phyloP scores from a whole-genome alignment of 2,888 invertebrate genomes.

The Xanthorhoe spadicearia region DNA sequence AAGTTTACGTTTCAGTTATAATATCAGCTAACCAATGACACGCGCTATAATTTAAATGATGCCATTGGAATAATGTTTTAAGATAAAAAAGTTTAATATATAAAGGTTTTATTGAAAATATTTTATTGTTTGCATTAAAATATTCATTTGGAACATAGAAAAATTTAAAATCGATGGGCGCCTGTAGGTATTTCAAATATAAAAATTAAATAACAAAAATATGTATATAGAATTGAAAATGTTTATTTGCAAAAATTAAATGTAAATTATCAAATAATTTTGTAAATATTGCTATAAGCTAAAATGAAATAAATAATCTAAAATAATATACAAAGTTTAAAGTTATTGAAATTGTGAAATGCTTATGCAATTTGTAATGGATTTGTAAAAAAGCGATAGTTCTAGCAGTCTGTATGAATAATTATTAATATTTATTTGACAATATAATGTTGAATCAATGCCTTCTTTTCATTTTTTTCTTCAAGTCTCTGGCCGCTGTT shows the following conservation, averaged over 20 bases:
- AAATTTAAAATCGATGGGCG: neutral
- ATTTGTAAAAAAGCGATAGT: too few relatives aligned
- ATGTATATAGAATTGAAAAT: neutral
- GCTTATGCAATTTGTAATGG: conserved; percentile 18
- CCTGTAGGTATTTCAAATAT: neutral
- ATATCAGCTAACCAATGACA: neutral
- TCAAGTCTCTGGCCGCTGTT: conserved; percentile 31
- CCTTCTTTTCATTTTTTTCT: conserved; percentile 31
- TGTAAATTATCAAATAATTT: conserved; percentile 13
- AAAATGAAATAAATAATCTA: conserved; percentile 31
- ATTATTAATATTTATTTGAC: conserved; percentile 8
- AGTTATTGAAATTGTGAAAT: conserved; percentile 3
- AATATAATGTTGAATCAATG: conserved; percentile 16
- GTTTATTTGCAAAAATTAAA: conserved; percentile 14
- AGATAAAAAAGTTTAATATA: too few relatives aligned
- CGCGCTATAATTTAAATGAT: neutral
- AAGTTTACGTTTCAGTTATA: neutral
- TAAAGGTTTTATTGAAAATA: too few relatives aligned
- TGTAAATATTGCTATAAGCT: conserved; percentile 12
- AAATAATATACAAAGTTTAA: conserved; percentile 8
- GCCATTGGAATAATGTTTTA: neutral
- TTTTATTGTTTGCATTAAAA: too few relatives aligned
- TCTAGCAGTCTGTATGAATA: too few relatives aligned
- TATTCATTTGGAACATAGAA: too few relatives aligned
- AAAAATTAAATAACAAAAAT: neutral